A percentile compares a stretch with the other conserved stretches of the same genome.
phyloP scores from a whole-genome alignment of 1,140 invertebrate genomes.

The Penaeus vannamei region DNA sequence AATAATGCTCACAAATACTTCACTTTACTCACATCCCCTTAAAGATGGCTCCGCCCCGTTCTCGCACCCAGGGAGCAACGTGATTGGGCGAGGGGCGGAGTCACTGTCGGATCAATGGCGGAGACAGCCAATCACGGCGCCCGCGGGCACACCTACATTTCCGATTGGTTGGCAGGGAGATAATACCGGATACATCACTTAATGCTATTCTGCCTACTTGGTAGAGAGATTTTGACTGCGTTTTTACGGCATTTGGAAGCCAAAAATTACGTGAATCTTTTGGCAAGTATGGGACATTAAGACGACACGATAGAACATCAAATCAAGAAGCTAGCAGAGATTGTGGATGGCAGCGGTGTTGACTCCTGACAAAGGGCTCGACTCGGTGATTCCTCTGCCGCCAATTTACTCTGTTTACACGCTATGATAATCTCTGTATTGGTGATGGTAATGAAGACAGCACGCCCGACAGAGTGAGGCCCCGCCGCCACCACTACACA shows the following conservation, averaged over 20 bases:
- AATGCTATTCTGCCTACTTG: slow-evolving; percentile 66
- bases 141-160: slow-evolving; percentile 18
- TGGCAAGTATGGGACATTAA: slow-evolving; percentile 64
- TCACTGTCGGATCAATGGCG: slow-evolving; percentile 60
- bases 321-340: slow-evolving; percentile 40
- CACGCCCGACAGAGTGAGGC: background rate
- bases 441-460: slow-evolving; percentile 64
- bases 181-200: slow-evolving; percentile 65
- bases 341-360: background rate
- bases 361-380: slow-evolving; percentile 7
- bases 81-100: slow-evolving; percentile 48
- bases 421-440: slow-evolving; percentile 64
- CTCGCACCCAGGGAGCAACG: slow-evolving; percentile 18
- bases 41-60: slow-evolving; percentile 49
- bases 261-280: slow-evolving; percentile 68
- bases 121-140: slow-evolving; percentile 43
- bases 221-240: slow-evolving; percentile 67
- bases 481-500: background rate
- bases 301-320: slow-evolving; percentile 52
- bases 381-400: slow-evolving; percentile 10
- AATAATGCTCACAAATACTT: slow-evolving; percentile 68
- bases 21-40: slow-evolving; percentile 63
- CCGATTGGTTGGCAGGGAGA: slow-evolving; percentile 63
- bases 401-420: slow-evolving; percentile 57
- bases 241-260: slow-evolving; percentile 66